Conservation (phyloP, 2,113 vertebrate species). For the Steatornis caripensis region DNA sequence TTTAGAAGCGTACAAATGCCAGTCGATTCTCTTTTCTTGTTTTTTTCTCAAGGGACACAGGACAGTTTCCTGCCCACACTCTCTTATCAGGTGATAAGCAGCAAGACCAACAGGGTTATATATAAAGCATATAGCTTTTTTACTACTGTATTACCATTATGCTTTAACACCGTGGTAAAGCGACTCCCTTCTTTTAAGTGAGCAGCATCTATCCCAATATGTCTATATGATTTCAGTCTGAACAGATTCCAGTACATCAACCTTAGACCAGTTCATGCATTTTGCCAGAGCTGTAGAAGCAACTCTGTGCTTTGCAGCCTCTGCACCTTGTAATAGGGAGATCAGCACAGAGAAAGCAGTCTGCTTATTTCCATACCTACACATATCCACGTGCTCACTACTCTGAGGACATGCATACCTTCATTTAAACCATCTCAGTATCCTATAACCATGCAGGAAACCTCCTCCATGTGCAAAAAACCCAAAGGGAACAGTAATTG, state of each 20-base stretch:
- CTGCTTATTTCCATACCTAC: neutral
- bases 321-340: neutral
- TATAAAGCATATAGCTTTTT: neutral
- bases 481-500: neutral
- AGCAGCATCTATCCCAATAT: neutral
- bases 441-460: neutral
- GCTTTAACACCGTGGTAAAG: neutral
- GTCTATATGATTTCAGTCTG: neutral
- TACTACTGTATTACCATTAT: neutral
- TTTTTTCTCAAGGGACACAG: neutral
- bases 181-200: neutral
- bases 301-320: neutral
- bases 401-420: neutral
- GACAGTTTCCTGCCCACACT: fast-evolving
- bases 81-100: neutral
- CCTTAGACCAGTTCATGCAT: neutral
- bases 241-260: neutral
- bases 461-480: neutral
- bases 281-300: neutral
- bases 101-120: neutral
- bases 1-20: neutral
- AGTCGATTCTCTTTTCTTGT: neutral
- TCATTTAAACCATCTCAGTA: neutral
- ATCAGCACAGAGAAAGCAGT: neutral
- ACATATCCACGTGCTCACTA: neutral